Evolutionary conservation across 2,888 invertebrate species (phyloP), one percentile per base, ranked within the genome.

Genomic region (Perdita meconis): DNA sequence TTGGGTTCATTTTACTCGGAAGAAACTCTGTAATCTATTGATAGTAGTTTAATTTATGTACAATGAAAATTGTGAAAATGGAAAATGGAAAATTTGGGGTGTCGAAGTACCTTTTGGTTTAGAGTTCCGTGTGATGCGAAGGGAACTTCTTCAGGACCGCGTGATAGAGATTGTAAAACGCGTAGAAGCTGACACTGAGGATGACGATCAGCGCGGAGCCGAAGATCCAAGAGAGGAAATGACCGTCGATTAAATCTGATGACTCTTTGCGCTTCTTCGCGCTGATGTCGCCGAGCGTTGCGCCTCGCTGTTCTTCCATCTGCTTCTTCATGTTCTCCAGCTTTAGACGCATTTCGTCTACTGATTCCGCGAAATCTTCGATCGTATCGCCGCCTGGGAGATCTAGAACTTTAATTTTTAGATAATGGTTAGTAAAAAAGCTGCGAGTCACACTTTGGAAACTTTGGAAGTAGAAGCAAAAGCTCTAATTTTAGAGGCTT

Each of bases 81-180:
- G 30, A 30, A 2, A 6, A 6, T 30, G 6, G 30, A 30, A 30
- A n/a, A n/a, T n/a, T n/a, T n/a, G n/a, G n/a, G n/a, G n/a, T n/a
- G n/a, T n/a, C n/a, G n/a, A n/a, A n/a, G n/a, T n/a, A n/a, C n/a
- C n/a, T n/a, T n/a, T n/a, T n/a, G n/a, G 19, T 78, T 95, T 95
- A 97, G 89, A 97, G 93, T 92, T 97, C 97, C 38, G 96, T 96
- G 89, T 97, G 97, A 57, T 94, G 94, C 0, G 96, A 95, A 0
- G 96, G 96, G 87, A 97, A 97, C 92, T 96, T 97, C 93, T 97
- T 97, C 38, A 96, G 91, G 61, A 97, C 96, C 16, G 97, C 96
- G 86, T 95, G 94, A 89, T 96, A 96, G 0, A 97, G 93, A 92
- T 96, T 97, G 87, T 97, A 96, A 90, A 97, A 97, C 0, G 97